A percentile compares a stretch with the other conserved stretches of the same genome.
phyloP scores from a whole-genome alignment of 2,888 invertebrate genomes.

The Epinotia nisella region DNA sequence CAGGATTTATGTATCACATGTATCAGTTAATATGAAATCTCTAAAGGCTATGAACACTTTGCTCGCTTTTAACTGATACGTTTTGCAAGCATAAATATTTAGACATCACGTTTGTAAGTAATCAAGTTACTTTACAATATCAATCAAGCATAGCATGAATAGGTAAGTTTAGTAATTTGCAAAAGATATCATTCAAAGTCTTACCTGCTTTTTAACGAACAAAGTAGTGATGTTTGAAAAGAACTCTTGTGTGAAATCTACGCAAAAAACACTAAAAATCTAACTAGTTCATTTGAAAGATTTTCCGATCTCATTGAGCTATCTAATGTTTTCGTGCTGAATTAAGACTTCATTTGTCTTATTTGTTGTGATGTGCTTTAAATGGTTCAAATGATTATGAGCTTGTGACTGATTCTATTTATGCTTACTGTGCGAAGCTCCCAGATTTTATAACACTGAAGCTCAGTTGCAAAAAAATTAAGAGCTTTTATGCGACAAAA shows the following conservation, averaged over 20 bases:
- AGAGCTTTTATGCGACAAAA: not conserved
- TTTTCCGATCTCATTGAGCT: not conserved
- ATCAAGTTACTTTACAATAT: not conserved
- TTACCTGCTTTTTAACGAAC: conserved; percentile 31
- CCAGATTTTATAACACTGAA: not conserved
- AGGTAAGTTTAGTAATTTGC: not conserved
- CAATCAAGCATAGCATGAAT: not conserved
- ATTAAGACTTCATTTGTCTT: not conserved
- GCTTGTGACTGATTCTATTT: not conserved
- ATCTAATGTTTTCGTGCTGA: conserved; percentile 32
- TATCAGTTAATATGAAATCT: conserved; percentile 27
- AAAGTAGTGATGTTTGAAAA: conserved; percentile 20
- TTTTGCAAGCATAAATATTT: conserved; percentile 5
- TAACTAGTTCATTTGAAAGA: conserved; percentile 6
- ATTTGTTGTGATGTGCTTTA: not conserved
- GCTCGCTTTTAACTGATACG: not conserved
- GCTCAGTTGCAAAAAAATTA: not conserved
- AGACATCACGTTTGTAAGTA: not conserved
- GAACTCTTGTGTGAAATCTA: conserved; percentile 37
- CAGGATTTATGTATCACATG: conserved; percentile 22
- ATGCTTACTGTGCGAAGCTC: conserved; percentile 14
- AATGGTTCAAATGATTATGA: not conserved
- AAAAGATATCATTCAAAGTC: conserved; percentile 11
- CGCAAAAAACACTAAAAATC: conserved; percentile 24
- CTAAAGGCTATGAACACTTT: conserved; percentile 9